Conservation (phyloP, 1,140 invertebrate genomes). For the Carposina sasakii region DNA sequence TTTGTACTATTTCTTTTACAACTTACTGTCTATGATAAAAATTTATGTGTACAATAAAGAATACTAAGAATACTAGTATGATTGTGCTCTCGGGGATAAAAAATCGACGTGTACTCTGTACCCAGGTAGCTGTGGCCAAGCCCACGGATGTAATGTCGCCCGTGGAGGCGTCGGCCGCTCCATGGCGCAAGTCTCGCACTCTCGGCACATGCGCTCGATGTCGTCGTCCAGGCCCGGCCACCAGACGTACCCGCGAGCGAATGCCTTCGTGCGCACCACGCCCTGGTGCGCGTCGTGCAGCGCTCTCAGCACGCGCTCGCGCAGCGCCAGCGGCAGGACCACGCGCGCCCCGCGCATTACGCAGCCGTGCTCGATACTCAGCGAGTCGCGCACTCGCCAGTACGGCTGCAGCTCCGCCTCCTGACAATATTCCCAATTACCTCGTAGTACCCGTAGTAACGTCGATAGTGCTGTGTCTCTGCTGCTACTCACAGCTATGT, state of each 20-base stretch:
- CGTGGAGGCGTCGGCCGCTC: constrained; percentile 2
- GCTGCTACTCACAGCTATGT: not conserved
- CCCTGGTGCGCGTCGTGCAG: constrained; percentile 61
- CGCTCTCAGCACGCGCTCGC: not conserved
- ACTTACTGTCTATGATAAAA: no score
- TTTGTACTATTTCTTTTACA: no score
- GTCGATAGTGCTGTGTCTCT: not conserved
- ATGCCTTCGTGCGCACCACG: constrained; percentile 64
- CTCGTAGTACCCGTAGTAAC: not conserved
- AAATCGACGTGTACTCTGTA: constrained; percentile 8
- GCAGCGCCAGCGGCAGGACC: not conserved
- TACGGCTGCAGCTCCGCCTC: constrained; percentile 6
- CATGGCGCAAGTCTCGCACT: not conserved
- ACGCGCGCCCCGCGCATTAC: not conserved
- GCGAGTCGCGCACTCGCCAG: not conserved
- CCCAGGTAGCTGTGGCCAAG: constrained; percentile 3
- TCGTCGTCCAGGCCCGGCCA: constrained; percentile 63
- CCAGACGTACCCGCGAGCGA: constrained; percentile 61
- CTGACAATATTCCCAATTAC: constrained; percentile 8
- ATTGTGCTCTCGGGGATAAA: constrained; percentile 1
- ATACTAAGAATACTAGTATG: no score
- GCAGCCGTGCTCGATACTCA: constrained; percentile 8
- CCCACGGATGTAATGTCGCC: constrained; percentile 1
- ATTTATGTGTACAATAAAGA: no score
- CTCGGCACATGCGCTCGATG: constrained; percentile 33